Evolutionary conservation across 2,113 vertebrate species (phyloP), one percentile per base, ranked within the genome.

Genomic region (Phoenicopterus ruber): DNA sequence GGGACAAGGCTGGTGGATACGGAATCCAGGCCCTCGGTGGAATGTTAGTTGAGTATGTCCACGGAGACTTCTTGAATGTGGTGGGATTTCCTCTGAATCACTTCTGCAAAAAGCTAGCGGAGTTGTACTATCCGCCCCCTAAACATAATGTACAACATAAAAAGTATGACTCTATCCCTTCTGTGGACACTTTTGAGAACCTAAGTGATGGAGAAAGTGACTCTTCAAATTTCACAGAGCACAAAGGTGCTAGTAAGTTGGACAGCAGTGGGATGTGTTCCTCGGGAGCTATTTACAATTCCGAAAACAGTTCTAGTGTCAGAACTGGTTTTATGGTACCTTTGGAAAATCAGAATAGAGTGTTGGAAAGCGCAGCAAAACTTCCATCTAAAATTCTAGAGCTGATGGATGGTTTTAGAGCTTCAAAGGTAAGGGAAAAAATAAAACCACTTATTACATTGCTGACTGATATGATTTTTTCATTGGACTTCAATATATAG

Each of bases 1-100:
- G 99, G 99, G 99, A 99, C 98, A 99, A 99, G 86, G 99, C 99
- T 6, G 99, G 99, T 7, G 99, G 99, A 54, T 99, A 99, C n/a
- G 99, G 99, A 22, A 99, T 99, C 91, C 99, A 99, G 97, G 98
- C 99, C 8, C 98, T 99, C 5, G 99, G 99, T 14, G 99, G 99
- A 21, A 99, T 99, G 99, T 95, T 99, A 65, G 99, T 99, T 58
- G 99, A 99, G 83, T 97, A 96, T 8, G 98, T 99, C 17, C 98
- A 97, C 0, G 99, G 99, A 36, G 99, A 99, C 97, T 99, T 99
- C 94, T 94, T 99, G 42, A 99, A 99, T 32, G 99, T 99, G 13
- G 98, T 99, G 42, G 99, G 99, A 76, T 99, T 99, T 93, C 99
- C 99, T 11, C 98, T 99, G 44, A 99, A 99, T 97, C 99, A 94